Percentiles rank a stretch among this genome's conserved stretches.
These are phyloP conservation scores for Stenodema calcarata DNA, from an alignment of 2,888 invertebrate genomes.

Conservation along the genomic window DNA sequence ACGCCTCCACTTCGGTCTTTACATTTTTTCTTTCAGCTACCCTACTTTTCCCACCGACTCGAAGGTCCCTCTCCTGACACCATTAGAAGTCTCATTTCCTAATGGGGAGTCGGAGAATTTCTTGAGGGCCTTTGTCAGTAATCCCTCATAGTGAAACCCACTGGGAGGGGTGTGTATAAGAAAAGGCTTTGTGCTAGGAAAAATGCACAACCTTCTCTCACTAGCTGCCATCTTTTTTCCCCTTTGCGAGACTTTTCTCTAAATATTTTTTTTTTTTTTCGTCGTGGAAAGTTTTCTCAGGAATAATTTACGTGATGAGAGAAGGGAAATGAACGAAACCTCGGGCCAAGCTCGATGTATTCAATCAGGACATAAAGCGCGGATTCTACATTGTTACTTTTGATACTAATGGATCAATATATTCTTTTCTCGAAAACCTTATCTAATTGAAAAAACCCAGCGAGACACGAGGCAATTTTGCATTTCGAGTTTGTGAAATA, in stretches of 20 bases:
- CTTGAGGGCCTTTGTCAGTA: not conserved
- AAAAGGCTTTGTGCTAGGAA: not conserved
- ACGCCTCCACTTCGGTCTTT: not conserved
- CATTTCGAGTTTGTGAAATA: too few relatives aligned
- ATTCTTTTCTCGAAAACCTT: not conserved
- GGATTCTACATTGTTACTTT: not conserved
- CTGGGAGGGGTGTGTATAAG: not conserved
- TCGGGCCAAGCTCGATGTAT: not conserved
- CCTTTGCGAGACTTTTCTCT: not conserved
- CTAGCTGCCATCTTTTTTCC: not conserved
- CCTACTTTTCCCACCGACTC: not conserved
- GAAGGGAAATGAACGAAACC: not conserved
- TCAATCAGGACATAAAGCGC: not conserved
- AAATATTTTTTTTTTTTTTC: not conserved
- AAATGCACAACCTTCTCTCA: not conserved
- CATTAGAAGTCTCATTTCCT: slow-evolving; percentile 7
- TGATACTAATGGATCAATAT: not conserved
- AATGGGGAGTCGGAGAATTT: not conserved
- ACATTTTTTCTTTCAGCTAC: not conserved
- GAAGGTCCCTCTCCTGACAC: not conserved
- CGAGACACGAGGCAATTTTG: too few relatives aligned
- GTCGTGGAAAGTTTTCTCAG: not conserved
- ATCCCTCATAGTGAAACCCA: slow-evolving; percentile 6
- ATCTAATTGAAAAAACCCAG: too few relatives aligned
- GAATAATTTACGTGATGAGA: not conserved